These are phyloP conservation scores for Poecile atricapillus DNA, from an alignment of 2,113 vertebrate genomes.

Conservation along the genomic window DNA sequence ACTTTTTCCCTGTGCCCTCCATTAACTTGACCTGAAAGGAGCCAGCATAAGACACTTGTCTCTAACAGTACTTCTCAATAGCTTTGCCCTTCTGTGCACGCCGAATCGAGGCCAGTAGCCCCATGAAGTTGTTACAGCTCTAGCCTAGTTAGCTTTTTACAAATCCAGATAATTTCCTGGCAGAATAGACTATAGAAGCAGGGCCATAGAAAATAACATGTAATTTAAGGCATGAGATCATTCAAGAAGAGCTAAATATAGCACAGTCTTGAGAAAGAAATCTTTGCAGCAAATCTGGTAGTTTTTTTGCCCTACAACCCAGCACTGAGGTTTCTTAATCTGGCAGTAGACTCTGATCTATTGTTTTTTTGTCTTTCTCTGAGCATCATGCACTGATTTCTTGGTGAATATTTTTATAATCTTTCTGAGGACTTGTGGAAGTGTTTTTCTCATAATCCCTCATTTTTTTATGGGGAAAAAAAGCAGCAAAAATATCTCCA, in stretches of 20 bases:
- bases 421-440: not conserved
- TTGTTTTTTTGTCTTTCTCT: not conserved
- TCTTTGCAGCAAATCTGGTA: not conserved
- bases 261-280: not conserved
- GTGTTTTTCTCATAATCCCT: not conserved
- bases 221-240: not conserved
- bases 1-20: not conserved
- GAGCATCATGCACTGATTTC: not conserved
- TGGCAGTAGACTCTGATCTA: not conserved
- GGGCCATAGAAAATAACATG: not conserved
- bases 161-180: not conserved
- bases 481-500: not conserved
- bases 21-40: not conserved
- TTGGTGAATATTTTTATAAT: not conserved
- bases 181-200: not conserved
- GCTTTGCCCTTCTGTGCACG: not conserved
- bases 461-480: rapidly evolving
- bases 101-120: not conserved
- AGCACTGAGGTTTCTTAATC: not conserved
- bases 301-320: not conserved
- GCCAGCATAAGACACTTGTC: not conserved
- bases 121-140: not conserved
- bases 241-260: not conserved
- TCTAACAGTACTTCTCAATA: not conserved
- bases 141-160: not conserved